Percentiles rank a stretch among this genome's conserved stretches.
Conservation (phyloP, 2,888 invertebrate species). For the Geophilus truncorum region DNA sequence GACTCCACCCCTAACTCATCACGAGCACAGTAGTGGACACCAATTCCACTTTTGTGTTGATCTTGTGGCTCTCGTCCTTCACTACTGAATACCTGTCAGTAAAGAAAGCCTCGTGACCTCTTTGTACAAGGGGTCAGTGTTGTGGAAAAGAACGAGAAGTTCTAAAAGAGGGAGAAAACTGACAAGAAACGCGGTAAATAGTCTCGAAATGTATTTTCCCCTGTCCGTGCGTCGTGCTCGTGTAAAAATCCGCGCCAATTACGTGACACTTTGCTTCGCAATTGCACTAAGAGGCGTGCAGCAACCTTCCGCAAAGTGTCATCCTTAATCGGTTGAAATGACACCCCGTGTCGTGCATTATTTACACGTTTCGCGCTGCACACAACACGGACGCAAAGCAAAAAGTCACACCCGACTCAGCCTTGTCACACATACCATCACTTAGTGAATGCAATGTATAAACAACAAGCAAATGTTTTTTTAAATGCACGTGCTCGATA, state of each 20-base stretch:
- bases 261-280: background rate
- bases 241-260: background rate
- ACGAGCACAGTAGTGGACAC: conserved; percentile 20
- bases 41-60: conserved; percentile 27
- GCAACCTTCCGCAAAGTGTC: background rate
- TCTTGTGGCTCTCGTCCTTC: conserved; percentile 25
- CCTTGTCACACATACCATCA: background rate
- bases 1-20: conserved; percentile 1
- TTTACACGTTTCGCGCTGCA: background rate
- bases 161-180: conserved; percentile 2
- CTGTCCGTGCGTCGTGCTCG: background rate
- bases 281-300: background rate
- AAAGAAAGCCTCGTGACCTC: conserved; percentile 4
- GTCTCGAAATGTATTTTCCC: background rate
- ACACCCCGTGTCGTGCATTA: background rate
- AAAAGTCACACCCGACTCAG: background rate
- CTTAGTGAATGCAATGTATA: background rate
- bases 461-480: background rate
- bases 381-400: background rate
- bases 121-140: background rate
- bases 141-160: background rate
- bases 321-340: conserved; percentile 8
- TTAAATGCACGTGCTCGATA: background rate
- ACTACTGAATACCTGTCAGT: conserved; percentile 11
- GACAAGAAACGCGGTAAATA: background rate